Percentiles rank a stretch among this genome's conserved stretches.
phyloP scores from a whole-genome alignment of 2,888 invertebrate genomes.

The Nipponacmea schrenckii region DNA sequence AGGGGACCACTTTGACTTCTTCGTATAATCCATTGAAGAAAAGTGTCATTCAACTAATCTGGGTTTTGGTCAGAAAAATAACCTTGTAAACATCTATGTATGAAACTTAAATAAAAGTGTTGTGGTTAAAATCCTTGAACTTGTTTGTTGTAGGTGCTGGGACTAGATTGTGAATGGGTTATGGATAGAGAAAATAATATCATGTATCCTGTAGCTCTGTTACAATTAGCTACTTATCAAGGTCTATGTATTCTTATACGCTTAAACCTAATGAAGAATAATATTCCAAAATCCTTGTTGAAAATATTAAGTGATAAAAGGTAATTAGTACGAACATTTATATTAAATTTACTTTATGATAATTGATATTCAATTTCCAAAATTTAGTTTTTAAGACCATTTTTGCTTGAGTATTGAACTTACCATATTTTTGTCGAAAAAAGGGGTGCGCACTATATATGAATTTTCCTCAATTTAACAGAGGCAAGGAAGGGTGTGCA shows the following conservation, averaged over 20 bases:
- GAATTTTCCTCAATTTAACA: no score
- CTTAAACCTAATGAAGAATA: constrained; percentile 73
- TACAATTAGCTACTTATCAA: constrained; percentile 79
- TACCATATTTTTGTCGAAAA: no score
- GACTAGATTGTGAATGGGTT: constrained; percentile 87
- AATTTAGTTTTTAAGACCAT: no score
- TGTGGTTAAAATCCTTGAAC: background rate
- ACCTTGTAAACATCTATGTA: background rate
- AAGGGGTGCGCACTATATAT: no score
- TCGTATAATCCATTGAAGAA: no score
- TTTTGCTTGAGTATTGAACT: no score
- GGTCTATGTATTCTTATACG: constrained; percentile 80
- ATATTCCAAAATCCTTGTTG: constrained; percentile 75
- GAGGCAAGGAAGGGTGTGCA: no score
- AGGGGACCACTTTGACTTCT: no score
- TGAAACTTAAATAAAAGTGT: background rate
- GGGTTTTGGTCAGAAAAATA: no score
- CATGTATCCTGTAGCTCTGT: constrained; percentile 74
- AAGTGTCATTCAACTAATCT: no score
- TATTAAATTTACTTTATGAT: no score
- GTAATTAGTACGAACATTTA: constrained; percentile 65
- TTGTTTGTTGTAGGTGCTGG: constrained; percentile 71
- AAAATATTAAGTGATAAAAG: constrained; percentile 55
- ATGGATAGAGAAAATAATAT: constrained; percentile 71
- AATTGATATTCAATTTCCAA: no score